These are phyloP conservation scores for Drosophila cognata DNA, from an alignment of 2,888 invertebrate genomes.

Conservation along the genomic window DNA sequence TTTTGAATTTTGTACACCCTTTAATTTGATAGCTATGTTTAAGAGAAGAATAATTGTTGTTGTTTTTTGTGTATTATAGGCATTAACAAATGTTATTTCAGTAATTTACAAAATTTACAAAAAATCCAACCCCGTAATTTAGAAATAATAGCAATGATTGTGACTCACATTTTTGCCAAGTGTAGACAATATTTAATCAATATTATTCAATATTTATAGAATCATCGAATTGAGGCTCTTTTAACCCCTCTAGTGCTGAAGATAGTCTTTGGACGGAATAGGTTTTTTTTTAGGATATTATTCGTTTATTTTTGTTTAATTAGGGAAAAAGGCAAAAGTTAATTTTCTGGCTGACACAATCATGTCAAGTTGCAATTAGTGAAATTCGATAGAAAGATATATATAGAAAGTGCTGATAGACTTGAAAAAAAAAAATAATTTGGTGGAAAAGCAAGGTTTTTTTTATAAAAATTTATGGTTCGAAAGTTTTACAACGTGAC, in stretches of 20 bases:
- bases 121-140: neutral
- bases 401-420: neutral
- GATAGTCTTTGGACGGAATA: neutral
- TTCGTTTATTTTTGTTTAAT: neutral
- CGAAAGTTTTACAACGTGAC: neutral
- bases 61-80: neutral
- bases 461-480: neutral
- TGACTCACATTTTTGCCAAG: neutral
- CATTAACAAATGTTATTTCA: neutral
- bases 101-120: neutral
- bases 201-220: neutral
- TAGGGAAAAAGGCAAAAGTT: neutral
- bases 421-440: neutral
- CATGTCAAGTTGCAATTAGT: neutral
- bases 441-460: neutral
- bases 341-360: neutral
- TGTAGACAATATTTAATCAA: neutral
- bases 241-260: too few relatives aligned
- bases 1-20: slow-evolving; percentile 21
- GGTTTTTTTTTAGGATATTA: neutral
- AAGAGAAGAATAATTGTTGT: neutral
- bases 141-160: neutral
- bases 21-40: neutral
- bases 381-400: neutral
- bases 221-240: neutral